Evolutionary conservation across 2,888 invertebrate species (phyloP), one percentile per base, ranked within the genome.

Genomic region (Eilema sororculum): DNA sequence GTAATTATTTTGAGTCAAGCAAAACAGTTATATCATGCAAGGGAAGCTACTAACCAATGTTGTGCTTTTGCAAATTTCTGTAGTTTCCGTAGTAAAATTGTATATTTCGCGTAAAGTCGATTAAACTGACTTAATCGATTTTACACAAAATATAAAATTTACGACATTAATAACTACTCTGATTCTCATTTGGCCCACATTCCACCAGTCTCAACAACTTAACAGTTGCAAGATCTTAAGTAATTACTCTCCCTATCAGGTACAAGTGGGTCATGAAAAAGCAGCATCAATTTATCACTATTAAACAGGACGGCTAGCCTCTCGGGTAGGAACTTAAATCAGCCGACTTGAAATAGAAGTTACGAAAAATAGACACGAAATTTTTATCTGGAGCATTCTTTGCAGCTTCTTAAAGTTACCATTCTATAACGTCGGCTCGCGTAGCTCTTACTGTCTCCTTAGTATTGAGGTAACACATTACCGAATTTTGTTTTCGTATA

Each of bases 181-280:
- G 8, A 33, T 22, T 33, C 12, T 33, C 33, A 33, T 22, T 61
- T 33, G 16, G 22, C 58, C 25, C 24, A 20, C 57, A 58, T 41
- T 24, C 20, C 25, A 57, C 25, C 37, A 24, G 25, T 10, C 9
- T 57, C 13, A 16, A 37, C 13, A 13, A 37, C 64, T 28, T n/a
- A 9, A 56, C 20, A 65, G 56, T 24, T 25, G 58, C 10, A 58
- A 28, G 28, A 12, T 24, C 24, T n/a, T 22, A 41, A 60, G 28
- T 62, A 59, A 57, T 68, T 68, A 57, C 25, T 68, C 37, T 63
- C 25, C 56, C 37, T 33, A 52, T 68, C 37, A 63, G 62, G 56
- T 57, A 63, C 62, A 63, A 67, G 52, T 62, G 61, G 61, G 37
- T 68, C 68, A 63, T 57, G 57, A 57, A 62, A 46, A 46, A 52